phyloP scores from a whole-genome alignment of 2,113 vertebrate genomes.

The Athene noctua region DNA sequence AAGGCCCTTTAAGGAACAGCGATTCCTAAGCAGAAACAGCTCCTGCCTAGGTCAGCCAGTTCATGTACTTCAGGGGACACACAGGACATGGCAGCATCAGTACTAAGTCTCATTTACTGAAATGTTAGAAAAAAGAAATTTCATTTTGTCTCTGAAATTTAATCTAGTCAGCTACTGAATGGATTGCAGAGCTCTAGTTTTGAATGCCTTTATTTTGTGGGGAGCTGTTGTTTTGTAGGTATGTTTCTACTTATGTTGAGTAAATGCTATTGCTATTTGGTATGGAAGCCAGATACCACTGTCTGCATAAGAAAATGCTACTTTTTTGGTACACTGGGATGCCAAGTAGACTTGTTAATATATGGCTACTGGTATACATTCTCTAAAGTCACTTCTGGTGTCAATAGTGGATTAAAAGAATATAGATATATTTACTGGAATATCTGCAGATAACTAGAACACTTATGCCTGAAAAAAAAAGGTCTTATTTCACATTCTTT shows the following conservation, averaged over 20 bases:
- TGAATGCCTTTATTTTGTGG: slow-evolving; percentile 9
- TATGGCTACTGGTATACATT: slow-evolving; percentile 24
- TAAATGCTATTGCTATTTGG: slow-evolving; percentile 26
- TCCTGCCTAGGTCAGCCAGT: neutral
- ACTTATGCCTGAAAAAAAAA: neutral
- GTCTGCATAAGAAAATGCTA: slow-evolving; percentile 61
- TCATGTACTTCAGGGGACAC: neutral
- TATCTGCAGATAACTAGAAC: neutral
- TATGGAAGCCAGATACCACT: slow-evolving; percentile 62
- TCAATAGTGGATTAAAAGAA: slow-evolving; percentile 20
- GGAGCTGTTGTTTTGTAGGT: neutral
- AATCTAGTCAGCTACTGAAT: neutral
- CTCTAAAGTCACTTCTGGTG: slow-evolving; percentile 3
- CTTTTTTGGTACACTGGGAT: slow-evolving; percentile 35
- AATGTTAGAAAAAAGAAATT: neutral
- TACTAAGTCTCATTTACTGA: neutral
- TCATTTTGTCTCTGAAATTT: neutral
- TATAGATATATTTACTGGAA: slow-evolving; percentile 10
- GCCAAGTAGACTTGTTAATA: slow-evolving; percentile 50
- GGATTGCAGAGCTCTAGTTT: neutral
- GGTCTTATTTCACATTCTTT: neutral
- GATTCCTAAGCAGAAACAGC: neutral
- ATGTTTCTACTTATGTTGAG: slow-evolving; percentile 27
- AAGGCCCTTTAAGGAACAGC: neutral
- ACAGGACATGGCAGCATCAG: neutral